phyloP scores from a whole-genome alignment of 35 echinoderm and acorn worm species.

The Hemicentrotus pulcherrimus region DNA sequence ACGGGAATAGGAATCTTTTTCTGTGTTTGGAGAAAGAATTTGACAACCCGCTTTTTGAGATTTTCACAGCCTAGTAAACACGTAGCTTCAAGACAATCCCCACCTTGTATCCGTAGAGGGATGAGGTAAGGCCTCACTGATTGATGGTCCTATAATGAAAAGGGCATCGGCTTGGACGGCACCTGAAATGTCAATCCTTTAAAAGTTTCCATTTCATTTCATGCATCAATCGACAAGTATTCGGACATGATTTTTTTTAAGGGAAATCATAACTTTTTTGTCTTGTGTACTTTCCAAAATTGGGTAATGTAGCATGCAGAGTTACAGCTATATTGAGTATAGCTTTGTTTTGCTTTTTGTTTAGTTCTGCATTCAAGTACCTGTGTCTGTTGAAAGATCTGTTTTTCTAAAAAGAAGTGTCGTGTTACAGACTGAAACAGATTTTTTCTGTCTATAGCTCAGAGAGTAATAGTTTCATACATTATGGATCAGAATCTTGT shows the following conservation, averaged over 20 bases:
- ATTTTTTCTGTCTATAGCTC: not conserved
- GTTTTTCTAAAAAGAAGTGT: not conserved
- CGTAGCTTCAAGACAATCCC: not conserved
- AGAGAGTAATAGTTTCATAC: too few relatives aligned
- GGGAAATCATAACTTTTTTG: not conserved
- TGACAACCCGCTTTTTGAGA: not conserved
- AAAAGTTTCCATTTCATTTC: slow-evolving; percentile 2
- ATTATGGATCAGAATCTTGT: too few relatives aligned
- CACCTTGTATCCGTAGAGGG: not conserved
- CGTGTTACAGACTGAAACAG: not conserved
- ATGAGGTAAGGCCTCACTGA: not conserved
- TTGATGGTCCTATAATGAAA: not conserved
- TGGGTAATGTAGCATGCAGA: not conserved
- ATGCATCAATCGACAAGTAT: not conserved
- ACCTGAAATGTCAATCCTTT: not conserved
- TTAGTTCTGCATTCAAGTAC: too few relatives aligned
- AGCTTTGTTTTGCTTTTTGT: too few relatives aligned
- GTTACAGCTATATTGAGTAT: not conserved
- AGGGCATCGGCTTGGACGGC: not conserved
- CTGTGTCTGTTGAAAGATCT: not conserved
- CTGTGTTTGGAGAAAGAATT: not conserved
- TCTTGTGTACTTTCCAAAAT: not conserved
- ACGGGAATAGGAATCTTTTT: not conserved
- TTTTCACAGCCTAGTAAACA: slow-evolving; percentile 3
- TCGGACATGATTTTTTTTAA: not conserved